phyloP scores from a whole-genome alignment of 2,888 invertebrate species.

The Gordius sp. region DNA sequence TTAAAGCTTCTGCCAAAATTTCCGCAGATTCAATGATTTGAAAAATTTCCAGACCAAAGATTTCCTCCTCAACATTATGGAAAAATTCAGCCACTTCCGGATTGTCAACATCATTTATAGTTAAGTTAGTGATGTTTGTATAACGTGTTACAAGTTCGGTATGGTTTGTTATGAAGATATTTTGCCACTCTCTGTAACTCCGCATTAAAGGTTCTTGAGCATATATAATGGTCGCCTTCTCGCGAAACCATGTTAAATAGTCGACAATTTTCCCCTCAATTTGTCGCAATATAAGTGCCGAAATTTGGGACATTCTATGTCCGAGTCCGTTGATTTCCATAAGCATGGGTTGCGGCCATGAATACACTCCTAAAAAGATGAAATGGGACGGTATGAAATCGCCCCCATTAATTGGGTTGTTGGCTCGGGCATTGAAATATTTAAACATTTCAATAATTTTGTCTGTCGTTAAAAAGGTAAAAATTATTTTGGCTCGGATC shows the following conservation, averaged over 20 bases:
- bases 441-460: slow-evolving; percentile 13
- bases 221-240: not conserved
- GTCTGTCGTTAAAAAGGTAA: not conserved
- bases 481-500: not conserved
- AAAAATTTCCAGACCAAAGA: not conserved
- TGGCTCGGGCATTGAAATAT: not conserved
- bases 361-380: slow-evolving; percentile 1
- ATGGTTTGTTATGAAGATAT: not conserved
- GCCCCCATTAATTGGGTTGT: too few relatives aligned
- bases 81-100: too few relatives aligned
- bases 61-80: slow-evolving; percentile 1
- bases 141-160: not conserved
- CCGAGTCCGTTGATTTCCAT: not conserved
- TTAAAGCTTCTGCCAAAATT: not conserved
- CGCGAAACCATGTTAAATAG: slow-evolving; percentile 2
- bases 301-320: not conserved
- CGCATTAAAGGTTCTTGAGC: slow-evolving; percentile 2
- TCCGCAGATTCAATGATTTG: slow-evolving; percentile 1
- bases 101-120: too few relatives aligned
- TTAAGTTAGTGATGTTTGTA: too few relatives aligned
- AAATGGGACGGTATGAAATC: not conserved
- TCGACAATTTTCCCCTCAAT: not conserved
- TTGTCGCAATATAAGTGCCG: not conserved
- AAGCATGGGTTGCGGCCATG: not conserved
- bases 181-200: slow-evolving; percentile 4